These are phyloP conservation scores for Enteromius viviparus DNA, from an alignment of 2,797 vertebrate genomes.

Conservation along the genomic window DNA sequence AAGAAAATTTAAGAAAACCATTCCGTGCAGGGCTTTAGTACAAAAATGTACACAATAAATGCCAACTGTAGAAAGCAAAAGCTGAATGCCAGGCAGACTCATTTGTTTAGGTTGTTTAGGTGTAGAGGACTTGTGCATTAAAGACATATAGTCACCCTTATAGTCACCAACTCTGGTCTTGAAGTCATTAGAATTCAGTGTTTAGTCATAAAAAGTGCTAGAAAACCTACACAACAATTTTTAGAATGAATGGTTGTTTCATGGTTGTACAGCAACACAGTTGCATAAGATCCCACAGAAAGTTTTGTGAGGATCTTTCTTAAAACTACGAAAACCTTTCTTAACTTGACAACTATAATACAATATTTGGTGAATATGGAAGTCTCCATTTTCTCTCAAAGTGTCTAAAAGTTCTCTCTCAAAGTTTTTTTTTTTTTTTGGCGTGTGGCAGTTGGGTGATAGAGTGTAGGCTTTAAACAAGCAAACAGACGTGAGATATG, in stretches of 20 bases:
- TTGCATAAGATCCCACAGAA: neutral
- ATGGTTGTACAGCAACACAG: neutral
- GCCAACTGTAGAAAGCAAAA: neutral
- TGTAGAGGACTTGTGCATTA: neutral
- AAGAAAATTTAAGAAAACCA: neutral
- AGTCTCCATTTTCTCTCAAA: conserved; percentile 19
- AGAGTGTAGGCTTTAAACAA: conserved; percentile 54
- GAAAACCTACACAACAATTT: neutral
- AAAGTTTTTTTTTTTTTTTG: conserved; percentile 12
- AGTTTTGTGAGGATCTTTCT: neutral
- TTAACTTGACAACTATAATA: conserved; percentile 10
- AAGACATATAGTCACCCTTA: neutral
- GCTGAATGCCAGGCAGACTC: neutral
- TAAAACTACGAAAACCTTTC: neutral
- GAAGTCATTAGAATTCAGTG: neutral
- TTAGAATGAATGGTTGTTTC: neutral
- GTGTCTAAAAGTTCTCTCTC: conserved; percentile 31
- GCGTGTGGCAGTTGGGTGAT: conserved; percentile 47
- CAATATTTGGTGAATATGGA: conserved; percentile 12
- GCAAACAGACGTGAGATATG: conserved; percentile 55
- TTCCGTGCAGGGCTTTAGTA: neutral
- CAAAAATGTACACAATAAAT: neutral
- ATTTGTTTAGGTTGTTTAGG: neutral
- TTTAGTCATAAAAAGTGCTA: neutral
- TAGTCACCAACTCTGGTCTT: neutral